These are phyloP conservation scores for Gymnoscopelus microlampas DNA, from an alignment of 2,797 vertebrate species.

Conservation along the genomic window DNA sequence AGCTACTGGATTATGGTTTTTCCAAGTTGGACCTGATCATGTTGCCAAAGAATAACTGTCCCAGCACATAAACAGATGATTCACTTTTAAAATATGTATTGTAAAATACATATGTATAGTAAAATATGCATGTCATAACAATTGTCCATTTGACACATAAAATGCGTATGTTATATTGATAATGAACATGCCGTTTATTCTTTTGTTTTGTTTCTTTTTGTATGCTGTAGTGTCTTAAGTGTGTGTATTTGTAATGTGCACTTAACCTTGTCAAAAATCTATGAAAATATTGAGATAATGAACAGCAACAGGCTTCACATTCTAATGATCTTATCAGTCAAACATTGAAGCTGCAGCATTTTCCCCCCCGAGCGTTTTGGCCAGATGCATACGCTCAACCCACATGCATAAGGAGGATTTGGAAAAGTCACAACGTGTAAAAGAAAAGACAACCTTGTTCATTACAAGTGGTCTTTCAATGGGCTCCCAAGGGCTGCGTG, in stretches of 20 bases:
- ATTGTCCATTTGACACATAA: not conserved
- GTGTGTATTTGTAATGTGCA: not conserved
- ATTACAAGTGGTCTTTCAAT: not conserved
- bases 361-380: too few relatives aligned
- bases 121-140: not conserved
- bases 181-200: too few relatives aligned
- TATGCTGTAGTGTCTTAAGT: too few relatives aligned
- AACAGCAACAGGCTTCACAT: not conserved
- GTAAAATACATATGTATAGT: not conserved
- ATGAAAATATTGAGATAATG: not conserved
- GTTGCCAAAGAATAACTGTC: too few relatives aligned
- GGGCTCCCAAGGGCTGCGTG: not conserved
- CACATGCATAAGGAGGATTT: too few relatives aligned
- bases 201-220: too few relatives aligned
- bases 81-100: too few relatives aligned
- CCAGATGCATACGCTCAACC: too few relatives aligned
- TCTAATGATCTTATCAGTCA: not conserved
- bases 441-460: not conserved
- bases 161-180: too few relatives aligned
- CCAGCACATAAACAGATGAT: too few relatives aligned
- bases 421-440: not conserved
- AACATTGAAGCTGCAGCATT: not conserved
- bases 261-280: not conserved
- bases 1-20: not conserved
- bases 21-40: not conserved